These are phyloP conservation scores for Chromoteleia sp. DNA, from an alignment of 2,888 invertebrate genomes.

Conservation along the genomic window DNA sequence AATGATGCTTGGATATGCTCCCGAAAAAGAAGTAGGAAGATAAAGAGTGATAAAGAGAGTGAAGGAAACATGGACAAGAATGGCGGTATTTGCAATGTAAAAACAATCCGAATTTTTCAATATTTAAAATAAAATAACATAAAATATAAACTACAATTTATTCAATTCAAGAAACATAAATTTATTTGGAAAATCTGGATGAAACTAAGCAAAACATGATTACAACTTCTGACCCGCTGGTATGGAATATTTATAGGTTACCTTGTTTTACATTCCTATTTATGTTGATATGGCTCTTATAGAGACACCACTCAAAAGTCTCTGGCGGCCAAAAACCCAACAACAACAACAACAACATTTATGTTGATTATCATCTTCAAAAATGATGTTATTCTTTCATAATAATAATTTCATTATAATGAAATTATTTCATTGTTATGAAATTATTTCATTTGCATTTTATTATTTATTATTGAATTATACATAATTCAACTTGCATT, in stretches of 20 bases:
- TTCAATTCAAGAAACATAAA: slow-evolving; percentile 32
- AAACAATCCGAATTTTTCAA: background rate
- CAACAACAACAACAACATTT: too few relatives aligned
- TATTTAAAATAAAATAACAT: slow-evolving; percentile 6
- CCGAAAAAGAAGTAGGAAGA: background rate
- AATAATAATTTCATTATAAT: too few relatives aligned
- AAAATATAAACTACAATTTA: background rate
- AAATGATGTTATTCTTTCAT: background rate
- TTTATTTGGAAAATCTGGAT: slow-evolving; percentile 92
- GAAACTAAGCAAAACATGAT: slow-evolving; percentile 93
- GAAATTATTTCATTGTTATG: too few relatives aligned
- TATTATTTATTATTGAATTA: too few relatives aligned
- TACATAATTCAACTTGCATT: too few relatives aligned
- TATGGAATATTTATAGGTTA: slow-evolving; percentile 80
- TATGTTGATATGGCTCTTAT: slow-evolving; percentile 1
- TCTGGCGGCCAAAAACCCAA: too few relatives aligned
- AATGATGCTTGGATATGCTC: background rate
- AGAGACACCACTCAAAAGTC: too few relatives aligned
- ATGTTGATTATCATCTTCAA: too few relatives aligned
- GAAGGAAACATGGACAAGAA: background rate
- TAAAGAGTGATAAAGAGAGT: background rate
- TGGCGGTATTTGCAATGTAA: slow-evolving; percentile 21
- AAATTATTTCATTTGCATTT: too few relatives aligned
- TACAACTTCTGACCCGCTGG: slow-evolving; percentile 96
- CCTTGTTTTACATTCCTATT: slow-evolving; percentile 11